These are phyloP conservation scores for Protobothrops mucrosquamatus DNA, from an alignment of 2,113 vertebrate genomes.

Conservation along the genomic window DNA sequence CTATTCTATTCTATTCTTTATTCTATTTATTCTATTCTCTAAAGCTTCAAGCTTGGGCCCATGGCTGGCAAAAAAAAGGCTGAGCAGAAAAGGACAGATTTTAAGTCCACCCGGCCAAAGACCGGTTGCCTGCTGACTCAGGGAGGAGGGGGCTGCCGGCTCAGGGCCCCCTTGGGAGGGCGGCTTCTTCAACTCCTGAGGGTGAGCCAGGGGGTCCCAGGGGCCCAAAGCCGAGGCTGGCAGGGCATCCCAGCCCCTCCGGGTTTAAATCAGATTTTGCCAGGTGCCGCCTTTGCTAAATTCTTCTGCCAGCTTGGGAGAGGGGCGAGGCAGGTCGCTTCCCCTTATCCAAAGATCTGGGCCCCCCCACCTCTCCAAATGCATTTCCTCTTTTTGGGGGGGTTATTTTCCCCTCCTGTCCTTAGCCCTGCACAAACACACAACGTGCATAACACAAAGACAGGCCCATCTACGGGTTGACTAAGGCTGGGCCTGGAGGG, in stretches of 20 bases:
- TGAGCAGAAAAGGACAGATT: not conserved
- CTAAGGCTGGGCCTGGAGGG: slow-evolving; percentile 75
- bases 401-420: slow-evolving; percentile 56
- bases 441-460: not conserved
- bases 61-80: not conserved
- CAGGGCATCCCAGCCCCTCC: not conserved
- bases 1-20: too few species aligned
- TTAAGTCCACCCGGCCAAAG: not conserved
- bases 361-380: not conserved
- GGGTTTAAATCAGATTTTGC: too few species aligned
- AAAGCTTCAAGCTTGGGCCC: too few species aligned
- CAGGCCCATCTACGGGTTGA: slow-evolving; percentile 61
- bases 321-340: too few species aligned
- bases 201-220: not conserved
- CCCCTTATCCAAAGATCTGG: not conserved
- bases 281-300: not conserved
- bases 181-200: not conserved
- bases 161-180: too few species aligned
- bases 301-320: not conserved
- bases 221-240: not conserved
- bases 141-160: too few species aligned
- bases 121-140: too few species aligned
- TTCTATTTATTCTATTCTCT: too few species aligned
- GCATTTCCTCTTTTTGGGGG: slow-evolving; percentile 12
- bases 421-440: not conserved